A percentile compares a stretch with the other conserved stretches of the same genome.
Evolutionary conservation across 2,888 invertebrate species (phyloP).

Genomic region (Galerucella nymphaeae): DNA sequence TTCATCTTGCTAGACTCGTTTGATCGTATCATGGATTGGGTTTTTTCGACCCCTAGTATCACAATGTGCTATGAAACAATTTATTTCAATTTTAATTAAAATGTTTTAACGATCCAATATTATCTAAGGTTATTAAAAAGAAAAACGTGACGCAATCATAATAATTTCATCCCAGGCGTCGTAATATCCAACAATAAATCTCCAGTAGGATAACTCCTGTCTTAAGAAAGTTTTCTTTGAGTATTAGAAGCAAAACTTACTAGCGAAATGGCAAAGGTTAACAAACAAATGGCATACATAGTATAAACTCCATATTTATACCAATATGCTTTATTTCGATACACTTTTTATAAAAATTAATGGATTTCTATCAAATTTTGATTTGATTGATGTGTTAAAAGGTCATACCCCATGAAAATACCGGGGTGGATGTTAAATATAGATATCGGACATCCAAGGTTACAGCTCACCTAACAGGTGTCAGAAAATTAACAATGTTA

Average conservation of each 20-base stretch:
- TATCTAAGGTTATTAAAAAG: neutral
- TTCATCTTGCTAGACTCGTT: too few relatives aligned
- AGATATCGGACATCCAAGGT: conserved; percentile 30
- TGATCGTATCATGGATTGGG: too few relatives aligned
- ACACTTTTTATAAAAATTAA: too few relatives aligned
- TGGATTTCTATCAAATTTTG: neutral
- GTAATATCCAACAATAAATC: neutral
- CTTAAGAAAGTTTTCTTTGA: neutral
- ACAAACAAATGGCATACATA: neutral
- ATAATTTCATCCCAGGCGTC: too few relatives aligned
- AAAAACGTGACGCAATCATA: neutral
- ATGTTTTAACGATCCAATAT: neutral
- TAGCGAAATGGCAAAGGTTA: neutral
- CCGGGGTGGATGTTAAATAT: conserved; percentile 23
- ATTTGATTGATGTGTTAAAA: conserved; percentile 15
- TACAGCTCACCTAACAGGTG: conserved; percentile 32
- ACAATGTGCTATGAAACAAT: too few relatives aligned
- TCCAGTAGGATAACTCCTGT: neutral
- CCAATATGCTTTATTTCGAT: too few relatives aligned
- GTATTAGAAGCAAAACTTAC: too few relatives aligned
- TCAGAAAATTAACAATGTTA: conserved; percentile 12
- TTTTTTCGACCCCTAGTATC: too few relatives aligned
- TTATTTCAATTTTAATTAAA: too few relatives aligned
- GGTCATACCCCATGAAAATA: conserved; percentile 15
- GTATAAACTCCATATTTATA: neutral